These are phyloP conservation scores for Thyatira batis DNA, from an alignment of 2,888 invertebrate species.

Conservation along the genomic window DNA sequence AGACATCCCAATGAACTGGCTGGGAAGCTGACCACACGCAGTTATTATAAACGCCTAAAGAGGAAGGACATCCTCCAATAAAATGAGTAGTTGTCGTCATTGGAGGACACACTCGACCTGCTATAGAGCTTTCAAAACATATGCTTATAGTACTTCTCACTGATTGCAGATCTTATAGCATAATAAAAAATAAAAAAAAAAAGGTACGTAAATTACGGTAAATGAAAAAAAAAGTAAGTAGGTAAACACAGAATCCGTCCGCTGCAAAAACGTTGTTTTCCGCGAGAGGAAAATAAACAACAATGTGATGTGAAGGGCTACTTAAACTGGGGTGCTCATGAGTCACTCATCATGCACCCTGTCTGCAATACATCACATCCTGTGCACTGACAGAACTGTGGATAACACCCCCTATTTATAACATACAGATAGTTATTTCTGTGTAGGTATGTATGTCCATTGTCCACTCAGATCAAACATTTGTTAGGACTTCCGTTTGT, in stretches of 20 bases:
- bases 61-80: no score
- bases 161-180: no score
- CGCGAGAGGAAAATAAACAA: slow-evolving; percentile 30
- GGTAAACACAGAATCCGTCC: slow-evolving; percentile 20
- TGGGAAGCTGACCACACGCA: no score
- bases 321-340: slow-evolving; percentile 25
- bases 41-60: no score
- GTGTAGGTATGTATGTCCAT: slow-evolving; percentile 19
- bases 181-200: neutral
- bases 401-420: neutral
- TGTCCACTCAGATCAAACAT: slow-evolving; percentile 15
- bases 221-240: slow-evolving; percentile 23
- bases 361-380: slow-evolving; percentile 47
- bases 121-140: no score
- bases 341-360: slow-evolving; percentile 32
- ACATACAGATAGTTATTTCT: slow-evolving; percentile 5
- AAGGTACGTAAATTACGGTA: neutral
- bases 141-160: no score
- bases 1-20: no score
- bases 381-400: slow-evolving; percentile 34
- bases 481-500: neutral
- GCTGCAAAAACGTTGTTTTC: slow-evolving; percentile 14
- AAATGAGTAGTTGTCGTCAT: no score
- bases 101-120: no score
- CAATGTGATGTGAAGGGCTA: slow-evolving; percentile 24